Percentiles rank a stretch among this genome's conserved stretches.
Conservation (phyloP, 1,140 invertebrate species). For the Dufourea novaeangliae region DNA sequence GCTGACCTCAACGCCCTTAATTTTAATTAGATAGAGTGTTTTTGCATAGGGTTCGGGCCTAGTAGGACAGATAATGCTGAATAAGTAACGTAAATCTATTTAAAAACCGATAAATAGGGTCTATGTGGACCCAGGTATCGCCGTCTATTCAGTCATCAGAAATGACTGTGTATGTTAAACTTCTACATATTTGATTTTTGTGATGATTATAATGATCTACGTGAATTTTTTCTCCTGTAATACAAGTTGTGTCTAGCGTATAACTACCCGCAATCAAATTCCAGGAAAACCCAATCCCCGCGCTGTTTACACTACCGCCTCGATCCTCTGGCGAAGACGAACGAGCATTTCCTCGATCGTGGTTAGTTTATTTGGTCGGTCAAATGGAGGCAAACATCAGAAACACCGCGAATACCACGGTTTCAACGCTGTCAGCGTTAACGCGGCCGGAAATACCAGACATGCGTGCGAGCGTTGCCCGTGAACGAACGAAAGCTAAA, state of each 20-base stretch:
- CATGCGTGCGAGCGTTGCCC: not conserved
- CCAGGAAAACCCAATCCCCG: slow-evolving; percentile 15
- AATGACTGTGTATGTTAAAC: no score
- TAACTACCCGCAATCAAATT: not conserved
- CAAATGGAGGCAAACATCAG: not conserved
- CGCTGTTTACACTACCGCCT: slow-evolving; percentile 6
- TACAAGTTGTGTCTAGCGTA: not conserved
- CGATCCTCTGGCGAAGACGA: not conserved
- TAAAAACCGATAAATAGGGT: no score
- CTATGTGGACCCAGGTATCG: no score
- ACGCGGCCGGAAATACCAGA: not conserved
- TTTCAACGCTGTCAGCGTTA: not conserved
- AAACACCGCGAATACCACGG: slow-evolving; percentile 14
- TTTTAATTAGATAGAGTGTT: no score
- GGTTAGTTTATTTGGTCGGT: not conserved
- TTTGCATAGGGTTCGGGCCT: no score
- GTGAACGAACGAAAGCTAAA: not conserved
- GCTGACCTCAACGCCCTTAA: no score
- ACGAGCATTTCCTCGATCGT: not conserved
- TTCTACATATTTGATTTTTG: no score
- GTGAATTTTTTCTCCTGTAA: no score
- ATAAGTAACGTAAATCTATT: no score
- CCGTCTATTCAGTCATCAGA: no score
- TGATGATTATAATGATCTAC: no score
- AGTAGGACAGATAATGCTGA: no score